Evolutionary conservation across 1,140 invertebrate genomes (phyloP).

Genomic region (Caenorhabditis remanei): DNA sequence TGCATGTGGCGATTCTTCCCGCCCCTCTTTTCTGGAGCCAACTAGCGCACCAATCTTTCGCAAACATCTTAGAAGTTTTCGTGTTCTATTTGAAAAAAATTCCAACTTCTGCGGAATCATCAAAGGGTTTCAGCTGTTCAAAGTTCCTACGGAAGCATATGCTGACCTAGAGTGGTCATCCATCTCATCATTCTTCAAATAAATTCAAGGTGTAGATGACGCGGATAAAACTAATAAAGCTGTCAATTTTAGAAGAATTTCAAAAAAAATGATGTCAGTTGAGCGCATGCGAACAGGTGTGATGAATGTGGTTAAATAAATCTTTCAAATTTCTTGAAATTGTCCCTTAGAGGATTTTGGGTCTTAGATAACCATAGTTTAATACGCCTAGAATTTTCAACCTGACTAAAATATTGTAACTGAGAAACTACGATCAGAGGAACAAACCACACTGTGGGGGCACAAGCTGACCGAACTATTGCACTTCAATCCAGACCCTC

Average conservation of each 20-base stretch:
- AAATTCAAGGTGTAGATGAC: background rate
- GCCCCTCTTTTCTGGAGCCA: constrained; percentile 41
- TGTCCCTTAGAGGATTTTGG: too few species aligned
- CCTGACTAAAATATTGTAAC: too few species aligned
- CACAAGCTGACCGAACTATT: constrained; percentile 19
- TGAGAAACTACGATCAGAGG: background rate
- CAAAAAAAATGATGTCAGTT: too few species aligned
- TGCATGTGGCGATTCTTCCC: constrained; percentile 28
- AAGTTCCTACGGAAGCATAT: background rate
- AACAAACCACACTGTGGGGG: background rate
- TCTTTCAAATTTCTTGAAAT: too few species aligned
- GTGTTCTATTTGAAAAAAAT: constrained; percentile 23
- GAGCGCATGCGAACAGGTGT: too few species aligned
- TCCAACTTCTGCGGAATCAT: constrained; percentile 2
- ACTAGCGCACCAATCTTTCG: constrained; percentile 27
- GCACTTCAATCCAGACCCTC: constrained; percentile 3
- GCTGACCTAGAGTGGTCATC: background rate
- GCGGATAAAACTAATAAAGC: too few species aligned
- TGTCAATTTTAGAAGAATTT: too few species aligned
- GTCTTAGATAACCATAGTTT: too few species aligned
- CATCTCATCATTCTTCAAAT: background rate
- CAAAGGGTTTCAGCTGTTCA: constrained; percentile 20
- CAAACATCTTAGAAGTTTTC: constrained; percentile 29
- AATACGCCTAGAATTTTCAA: too few species aligned
- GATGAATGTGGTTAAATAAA: too few species aligned